A percentile compares a stretch with the other conserved stretches of the same genome.
These are phyloP conservation scores for Botia almorhae DNA, from an alignment of 2,797 vertebrate species.

Conservation along the genomic window DNA sequence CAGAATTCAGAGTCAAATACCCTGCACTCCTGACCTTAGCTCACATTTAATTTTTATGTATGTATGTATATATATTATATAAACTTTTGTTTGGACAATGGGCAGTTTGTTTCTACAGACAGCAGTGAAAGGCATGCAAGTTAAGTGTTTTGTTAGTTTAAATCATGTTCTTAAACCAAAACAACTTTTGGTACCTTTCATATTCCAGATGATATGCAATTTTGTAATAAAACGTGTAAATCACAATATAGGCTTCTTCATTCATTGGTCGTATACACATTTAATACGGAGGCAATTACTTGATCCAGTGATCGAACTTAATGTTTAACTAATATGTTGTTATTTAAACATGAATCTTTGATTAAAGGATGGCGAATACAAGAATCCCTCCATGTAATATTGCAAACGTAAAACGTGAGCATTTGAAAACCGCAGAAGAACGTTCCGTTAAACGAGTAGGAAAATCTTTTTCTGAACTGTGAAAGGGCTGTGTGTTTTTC, in stretches of 20 bases:
- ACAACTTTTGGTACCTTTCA: conserved; percentile 33
- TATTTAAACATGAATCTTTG: background rate
- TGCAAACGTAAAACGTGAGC: background rate
- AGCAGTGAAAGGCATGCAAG: background rate
- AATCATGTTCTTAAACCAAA: conserved; percentile 35
- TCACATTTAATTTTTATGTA: background rate
- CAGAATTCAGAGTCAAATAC: background rate
- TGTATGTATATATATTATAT: no score
- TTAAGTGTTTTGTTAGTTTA: background rate
- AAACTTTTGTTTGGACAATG: background rate
- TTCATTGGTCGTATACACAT: background rate
- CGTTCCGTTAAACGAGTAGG: conserved; percentile 52
- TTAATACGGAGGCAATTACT: background rate
- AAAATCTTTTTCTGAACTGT: conserved; percentile 63
- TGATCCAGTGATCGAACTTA: background rate
- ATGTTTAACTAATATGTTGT: background rate
- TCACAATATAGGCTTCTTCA: conserved; percentile 20
- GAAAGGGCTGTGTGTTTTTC: conserved; percentile 77
- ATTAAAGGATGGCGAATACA: background rate
- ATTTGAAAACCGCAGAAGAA: conserved; percentile 7
- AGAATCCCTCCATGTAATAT: background rate
- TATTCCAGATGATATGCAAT: conserved; percentile 34
- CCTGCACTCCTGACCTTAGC: background rate
- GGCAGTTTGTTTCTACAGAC: background rate
- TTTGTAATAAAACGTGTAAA: conserved; percentile 54